Evolutionary conservation across 2,113 vertebrate species (phyloP).

Genomic region (Serinus canaria): DNA sequence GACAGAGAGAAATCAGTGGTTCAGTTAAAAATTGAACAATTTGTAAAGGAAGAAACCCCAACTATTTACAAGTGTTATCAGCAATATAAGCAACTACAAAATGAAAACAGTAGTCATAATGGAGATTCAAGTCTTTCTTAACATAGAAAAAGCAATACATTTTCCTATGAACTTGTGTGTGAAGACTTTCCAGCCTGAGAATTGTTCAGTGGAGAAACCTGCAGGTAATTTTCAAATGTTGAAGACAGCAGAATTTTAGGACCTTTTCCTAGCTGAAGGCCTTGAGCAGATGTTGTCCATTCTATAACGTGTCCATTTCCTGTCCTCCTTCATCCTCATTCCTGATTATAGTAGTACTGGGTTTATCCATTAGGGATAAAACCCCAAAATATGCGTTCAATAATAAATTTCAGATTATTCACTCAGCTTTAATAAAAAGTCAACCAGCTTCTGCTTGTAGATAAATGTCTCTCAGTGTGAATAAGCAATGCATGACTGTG

Average conservation of each 20-base stretch:
- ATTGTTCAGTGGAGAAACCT: not conserved
- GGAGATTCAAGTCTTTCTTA: not conserved
- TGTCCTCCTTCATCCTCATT: accelerated
- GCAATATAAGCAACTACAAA: not conserved
- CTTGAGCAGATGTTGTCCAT: not conserved
- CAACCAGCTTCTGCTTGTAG: not conserved
- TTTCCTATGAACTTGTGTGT: not conserved
- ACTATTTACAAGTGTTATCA: not conserved
- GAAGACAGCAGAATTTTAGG: not conserved
- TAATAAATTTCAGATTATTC: not conserved
- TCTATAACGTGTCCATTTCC: accelerated
- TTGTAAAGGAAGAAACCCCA: not conserved
- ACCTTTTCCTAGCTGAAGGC: not conserved
- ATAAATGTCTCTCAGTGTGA: not conserved
- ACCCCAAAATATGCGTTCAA: not conserved
- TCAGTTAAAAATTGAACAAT: not conserved
- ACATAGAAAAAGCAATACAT: not conserved
- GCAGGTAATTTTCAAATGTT: not conserved
- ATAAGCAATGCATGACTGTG: not conserved
- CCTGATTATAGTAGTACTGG: accelerated
- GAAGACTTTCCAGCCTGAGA: not conserved
- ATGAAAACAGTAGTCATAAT: not conserved
- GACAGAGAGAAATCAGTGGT: not conserved
- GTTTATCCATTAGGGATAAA: not conserved
- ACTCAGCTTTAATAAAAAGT: not conserved